Conservation (phyloP, 1,140 invertebrate genomes). For the Drosophila elegans region DNA sequence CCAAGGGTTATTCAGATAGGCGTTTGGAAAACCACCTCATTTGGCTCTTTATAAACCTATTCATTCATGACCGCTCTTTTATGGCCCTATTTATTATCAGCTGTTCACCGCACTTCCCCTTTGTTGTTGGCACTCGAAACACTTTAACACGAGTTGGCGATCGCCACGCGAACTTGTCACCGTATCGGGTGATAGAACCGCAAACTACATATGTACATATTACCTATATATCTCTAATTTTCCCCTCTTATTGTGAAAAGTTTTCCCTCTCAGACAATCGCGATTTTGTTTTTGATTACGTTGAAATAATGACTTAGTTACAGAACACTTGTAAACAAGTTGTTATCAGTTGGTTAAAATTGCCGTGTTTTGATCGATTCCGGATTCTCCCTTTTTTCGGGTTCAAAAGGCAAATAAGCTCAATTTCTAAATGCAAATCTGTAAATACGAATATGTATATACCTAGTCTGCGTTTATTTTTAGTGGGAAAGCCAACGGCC, state of each 20-base stretch:
- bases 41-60: slow-evolving; percentile 11
- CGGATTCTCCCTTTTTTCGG: slow-evolving; percentile 18
- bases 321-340: slow-evolving; percentile 1
- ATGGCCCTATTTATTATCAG: slow-evolving; percentile 33
- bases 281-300: slow-evolving; percentile 2
- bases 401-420: slow-evolving; percentile 2
- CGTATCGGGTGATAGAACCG: slow-evolving; percentile 15
- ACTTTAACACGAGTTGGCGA: slow-evolving; percentile 31
- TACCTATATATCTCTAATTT: not conserved
- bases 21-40: slow-evolving; percentile 26
- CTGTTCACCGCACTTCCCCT: slow-evolving; percentile 26
- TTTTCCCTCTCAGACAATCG: slow-evolving; percentile 7
- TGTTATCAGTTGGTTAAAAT: slow-evolving; percentile 24
- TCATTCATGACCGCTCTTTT: slow-evolving; percentile 34
- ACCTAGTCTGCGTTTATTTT: slow-evolving; percentile 22
- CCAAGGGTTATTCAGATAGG: slow-evolving; percentile 35
- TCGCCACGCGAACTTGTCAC: slow-evolving; percentile 25
- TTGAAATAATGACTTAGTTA: slow-evolving; percentile 7
- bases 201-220: not conserved
- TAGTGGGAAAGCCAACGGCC: slow-evolving; percentile 39
- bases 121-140: slow-evolving; percentile 26
- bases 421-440: slow-evolving; percentile 17
- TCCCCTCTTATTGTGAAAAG: not conserved
- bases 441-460: slow-evolving; percentile 10
- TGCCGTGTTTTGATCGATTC: slow-evolving; percentile 22